phyloP scores from a whole-genome alignment of 1,140 invertebrate genomes.

The Drosophila orosa region DNA sequence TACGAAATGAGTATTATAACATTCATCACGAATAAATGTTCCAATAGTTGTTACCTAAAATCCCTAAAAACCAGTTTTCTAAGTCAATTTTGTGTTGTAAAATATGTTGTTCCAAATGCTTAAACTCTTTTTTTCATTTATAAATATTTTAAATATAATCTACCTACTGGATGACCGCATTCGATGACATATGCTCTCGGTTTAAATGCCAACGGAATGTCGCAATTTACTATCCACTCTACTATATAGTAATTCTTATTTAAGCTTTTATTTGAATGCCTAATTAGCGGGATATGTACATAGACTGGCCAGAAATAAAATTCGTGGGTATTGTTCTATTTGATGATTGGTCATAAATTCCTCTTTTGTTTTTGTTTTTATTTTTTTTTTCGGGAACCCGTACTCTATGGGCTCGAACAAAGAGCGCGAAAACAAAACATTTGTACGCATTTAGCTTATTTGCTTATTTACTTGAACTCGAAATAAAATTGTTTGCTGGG shows the following conservation, averaged over 20 bases:
- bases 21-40: no score
- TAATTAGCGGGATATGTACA: conserved; percentile 42
- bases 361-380: conserved; percentile 17
- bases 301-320: conserved; percentile 7
- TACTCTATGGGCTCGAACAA: conserved; percentile 29
- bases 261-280: conserved; percentile 8
- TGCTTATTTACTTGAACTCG: conserved; percentile 73
- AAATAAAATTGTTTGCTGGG: conserved; percentile 79
- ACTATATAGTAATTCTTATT: conserved; percentile 5
- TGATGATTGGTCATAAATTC: conserved; percentile 35
- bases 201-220: neutral
- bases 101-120: neutral
- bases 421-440: conserved; percentile 54
- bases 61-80: neutral
- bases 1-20: no score
- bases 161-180: neutral
- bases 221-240: neutral
- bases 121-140: neutral
- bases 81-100: neutral
- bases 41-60: neutral
- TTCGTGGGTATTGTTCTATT: conserved; percentile 53
- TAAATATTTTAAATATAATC: neutral
- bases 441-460: conserved; percentile 68
- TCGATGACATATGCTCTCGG: neutral
- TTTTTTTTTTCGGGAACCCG: conserved; percentile 9